Percentiles rank a stretch among this genome's conserved stretches.
These are phyloP conservation scores for Temnothorax rugatulus DNA, from an alignment of 2,888 invertebrate species.

Conservation along the genomic window DNA sequence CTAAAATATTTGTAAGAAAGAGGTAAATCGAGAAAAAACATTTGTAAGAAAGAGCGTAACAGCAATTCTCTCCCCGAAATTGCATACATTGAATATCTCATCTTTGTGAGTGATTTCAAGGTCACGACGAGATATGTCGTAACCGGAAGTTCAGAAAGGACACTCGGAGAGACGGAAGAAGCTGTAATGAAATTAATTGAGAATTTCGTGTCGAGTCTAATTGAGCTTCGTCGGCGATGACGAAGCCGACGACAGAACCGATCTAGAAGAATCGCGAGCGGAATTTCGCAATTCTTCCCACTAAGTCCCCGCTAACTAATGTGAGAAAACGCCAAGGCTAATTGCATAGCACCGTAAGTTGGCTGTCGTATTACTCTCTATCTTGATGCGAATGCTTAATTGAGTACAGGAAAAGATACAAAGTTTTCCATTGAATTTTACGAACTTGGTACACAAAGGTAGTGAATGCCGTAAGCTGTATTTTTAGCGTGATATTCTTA, in stretches of 20 bases:
- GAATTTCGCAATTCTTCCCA: slow-evolving; percentile 74
- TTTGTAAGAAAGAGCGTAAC: neutral
- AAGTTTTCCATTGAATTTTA: slow-evolving; percentile 10
- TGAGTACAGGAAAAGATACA: slow-evolving; percentile 26
- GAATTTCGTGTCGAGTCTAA: slow-evolving; percentile 66
- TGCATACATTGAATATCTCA: neutral
- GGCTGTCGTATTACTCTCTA: slow-evolving; percentile 53
- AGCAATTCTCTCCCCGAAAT: neutral
- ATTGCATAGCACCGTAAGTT: slow-evolving; percentile 67
- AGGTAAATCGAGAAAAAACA: too few relatives aligned
- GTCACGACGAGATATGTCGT: slow-evolving; percentile 13
- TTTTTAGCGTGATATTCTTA: slow-evolving; percentile 12
- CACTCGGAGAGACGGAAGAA: slow-evolving; percentile 44
- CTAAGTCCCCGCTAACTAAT: slow-evolving; percentile 73
- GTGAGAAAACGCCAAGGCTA: slow-evolving; percentile 79
- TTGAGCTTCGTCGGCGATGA: slow-evolving; percentile 64
- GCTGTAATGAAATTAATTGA: slow-evolving; percentile 68
- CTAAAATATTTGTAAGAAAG: neutral
- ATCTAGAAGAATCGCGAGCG: slow-evolving; percentile 67
- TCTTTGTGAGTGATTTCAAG: slow-evolving; percentile 16
- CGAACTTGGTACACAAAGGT: neutral
- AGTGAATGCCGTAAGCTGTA: neutral
- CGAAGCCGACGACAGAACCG: slow-evolving; percentile 40
- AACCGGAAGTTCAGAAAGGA: slow-evolving; percentile 39
- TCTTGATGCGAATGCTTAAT: slow-evolving; percentile 57